These are phyloP conservation scores for Potamarius usumacintae DNA, from an alignment of 2,113 vertebrate species.

Conservation along the genomic window DNA sequence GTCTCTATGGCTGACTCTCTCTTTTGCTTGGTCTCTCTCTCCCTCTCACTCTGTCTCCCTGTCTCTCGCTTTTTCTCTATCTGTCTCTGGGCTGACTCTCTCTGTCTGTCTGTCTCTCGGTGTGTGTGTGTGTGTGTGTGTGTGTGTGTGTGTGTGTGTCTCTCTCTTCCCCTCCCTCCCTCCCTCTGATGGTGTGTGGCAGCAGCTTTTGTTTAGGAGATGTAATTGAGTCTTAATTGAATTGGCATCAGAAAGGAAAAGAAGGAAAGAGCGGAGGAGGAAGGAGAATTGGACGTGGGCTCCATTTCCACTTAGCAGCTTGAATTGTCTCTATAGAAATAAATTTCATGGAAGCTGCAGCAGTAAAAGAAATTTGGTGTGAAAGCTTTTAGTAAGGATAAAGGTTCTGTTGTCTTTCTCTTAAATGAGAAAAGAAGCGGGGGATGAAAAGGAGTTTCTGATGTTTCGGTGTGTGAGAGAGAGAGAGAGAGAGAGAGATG, in stretches of 20 bases:
- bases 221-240: slow-evolving; percentile 85
- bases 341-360: slow-evolving; percentile 59
- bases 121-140: not conserved
- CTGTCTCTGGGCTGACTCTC: not conserved
- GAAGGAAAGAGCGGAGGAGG: slow-evolving; percentile 42
- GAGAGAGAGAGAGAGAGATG: slow-evolving; percentile 22
- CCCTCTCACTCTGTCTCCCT: not conserved
- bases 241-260: slow-evolving; percentile 76
- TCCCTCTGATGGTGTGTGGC: slow-evolving; percentile 9
- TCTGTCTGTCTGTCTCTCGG: not conserved
- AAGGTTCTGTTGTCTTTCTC: slow-evolving; percentile 52
- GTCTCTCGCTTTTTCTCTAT: not conserved
- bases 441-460: slow-evolving; percentile 33
- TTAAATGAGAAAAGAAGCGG: slow-evolving; percentile 56
- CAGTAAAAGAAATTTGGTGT: slow-evolving; percentile 51
- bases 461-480: slow-evolving; percentile 59
- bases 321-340: slow-evolving; percentile 39
- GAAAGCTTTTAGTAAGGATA: slow-evolving; percentile 59
- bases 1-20: not conserved
- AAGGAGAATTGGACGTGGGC: slow-evolving; percentile 62
- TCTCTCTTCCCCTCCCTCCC: not conserved
- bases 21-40: not conserved
- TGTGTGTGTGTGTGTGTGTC: not conserved
- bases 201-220: slow-evolving; percentile 68
- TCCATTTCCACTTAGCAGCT: slow-evolving; percentile 61